Evolutionary conservation across 2,888 invertebrate species (phyloP).

Genomic region (Ditylenchus weischeri): DNA sequence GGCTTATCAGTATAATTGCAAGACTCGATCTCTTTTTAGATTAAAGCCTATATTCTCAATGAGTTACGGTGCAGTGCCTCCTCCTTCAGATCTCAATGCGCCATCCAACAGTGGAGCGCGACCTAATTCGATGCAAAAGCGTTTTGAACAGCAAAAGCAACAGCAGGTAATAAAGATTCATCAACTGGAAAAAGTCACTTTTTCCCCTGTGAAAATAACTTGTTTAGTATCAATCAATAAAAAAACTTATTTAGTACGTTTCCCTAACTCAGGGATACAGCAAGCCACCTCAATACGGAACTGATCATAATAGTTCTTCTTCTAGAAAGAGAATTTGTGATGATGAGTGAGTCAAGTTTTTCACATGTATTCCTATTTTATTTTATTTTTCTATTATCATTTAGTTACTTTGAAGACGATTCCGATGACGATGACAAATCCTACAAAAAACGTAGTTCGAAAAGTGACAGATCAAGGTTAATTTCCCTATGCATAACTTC

Average conservation of each 20-base stretch:
- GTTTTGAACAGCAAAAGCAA: conserved; percentile 18
- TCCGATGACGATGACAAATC: conserved; percentile 22
- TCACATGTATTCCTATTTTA: not conserved
- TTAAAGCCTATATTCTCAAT: conserved; percentile 17
- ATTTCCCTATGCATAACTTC: not conserved
- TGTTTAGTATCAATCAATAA: no score
- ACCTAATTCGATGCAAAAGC: not conserved
- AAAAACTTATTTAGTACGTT: conserved; percentile 11
- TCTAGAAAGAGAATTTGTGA: conserved; percentile 12
- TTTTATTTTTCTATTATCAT: not conserved
- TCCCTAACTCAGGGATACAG: conserved; percentile 16
- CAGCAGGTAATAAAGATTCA: conserved; percentile 9
- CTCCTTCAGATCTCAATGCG: conserved; percentile 22
- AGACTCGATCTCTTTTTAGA: no score
- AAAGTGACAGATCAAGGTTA: not conserved
- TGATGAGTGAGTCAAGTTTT: conserved; percentile 17
- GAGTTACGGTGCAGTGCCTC: conserved; percentile 35
- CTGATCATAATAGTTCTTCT: not conserved
- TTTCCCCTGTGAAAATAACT: conserved; percentile 8
- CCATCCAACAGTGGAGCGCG: no score
- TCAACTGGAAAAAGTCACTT: not conserved
- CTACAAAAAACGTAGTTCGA: conserved; percentile 3
- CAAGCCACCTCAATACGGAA: conserved; percentile 1
- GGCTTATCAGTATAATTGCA: no score
- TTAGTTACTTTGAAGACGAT: conserved; percentile 23